A percentile compares a stretch with the other conserved stretches of the same genome.
These are phyloP conservation scores for Drosophila acutilabella DNA, from an alignment of 2,888 invertebrate genomes.

Conservation along the genomic window DNA sequence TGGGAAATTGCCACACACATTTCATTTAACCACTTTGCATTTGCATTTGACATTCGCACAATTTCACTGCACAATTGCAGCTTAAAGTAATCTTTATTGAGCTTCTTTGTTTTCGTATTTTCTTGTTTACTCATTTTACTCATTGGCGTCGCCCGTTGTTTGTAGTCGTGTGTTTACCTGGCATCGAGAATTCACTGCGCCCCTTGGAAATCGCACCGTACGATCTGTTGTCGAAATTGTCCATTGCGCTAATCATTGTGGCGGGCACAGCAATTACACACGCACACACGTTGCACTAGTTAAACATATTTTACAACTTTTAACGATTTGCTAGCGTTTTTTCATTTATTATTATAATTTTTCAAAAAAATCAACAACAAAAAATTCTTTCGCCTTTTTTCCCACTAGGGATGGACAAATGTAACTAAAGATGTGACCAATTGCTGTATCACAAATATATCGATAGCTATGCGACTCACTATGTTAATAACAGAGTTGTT, in stretches of 20 bases:
- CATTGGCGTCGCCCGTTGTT: constrained; percentile 9
- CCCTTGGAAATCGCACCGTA: constrained; percentile 84
- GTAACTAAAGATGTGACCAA: constrained; percentile 23
- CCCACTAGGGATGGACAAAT: constrained; percentile 52
- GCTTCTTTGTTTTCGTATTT: constrained; percentile 59
- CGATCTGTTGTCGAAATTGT: constrained; percentile 83
- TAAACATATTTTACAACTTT: constrained; percentile 53
- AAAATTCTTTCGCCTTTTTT: constrained; percentile 67
- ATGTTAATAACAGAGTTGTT: constrained; percentile 2
- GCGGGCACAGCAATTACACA: constrained; percentile 57
- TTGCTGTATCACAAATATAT: constrained; percentile 14
- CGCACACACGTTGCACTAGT: constrained; percentile 54
- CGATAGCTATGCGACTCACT: background rate
- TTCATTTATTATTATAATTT: constrained; percentile 68
- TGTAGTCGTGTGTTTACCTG: constrained; percentile 78
- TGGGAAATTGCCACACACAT: constrained; percentile 21
- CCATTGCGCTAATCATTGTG: constrained; percentile 84
- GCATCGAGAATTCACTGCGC: constrained; percentile 84
- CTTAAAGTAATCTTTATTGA: constrained; percentile 58
- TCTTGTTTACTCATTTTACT: constrained; percentile 49
- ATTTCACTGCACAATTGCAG: constrained; percentile 59
- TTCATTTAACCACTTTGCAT: constrained; percentile 20
- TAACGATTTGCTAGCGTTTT: constrained; percentile 44
- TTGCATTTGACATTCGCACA: constrained; percentile 51
- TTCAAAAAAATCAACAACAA: constrained; percentile 61